Base-by-base conservation (phyloP, 2,797 vertebrate genomes). In the Neopelma chrysocephalum region DNA sequence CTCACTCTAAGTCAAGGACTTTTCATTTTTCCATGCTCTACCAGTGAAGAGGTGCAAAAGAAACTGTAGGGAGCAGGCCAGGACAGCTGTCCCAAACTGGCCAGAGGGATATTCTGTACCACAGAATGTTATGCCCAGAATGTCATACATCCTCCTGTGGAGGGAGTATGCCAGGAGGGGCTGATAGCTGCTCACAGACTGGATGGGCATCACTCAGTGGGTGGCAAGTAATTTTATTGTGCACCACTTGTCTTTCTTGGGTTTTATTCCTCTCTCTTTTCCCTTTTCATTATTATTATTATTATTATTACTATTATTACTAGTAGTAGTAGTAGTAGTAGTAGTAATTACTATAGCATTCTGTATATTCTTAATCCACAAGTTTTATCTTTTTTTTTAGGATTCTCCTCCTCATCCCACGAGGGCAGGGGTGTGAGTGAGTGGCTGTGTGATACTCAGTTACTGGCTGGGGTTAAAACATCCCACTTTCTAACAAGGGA, bases 331-430 rank as follows among this genome's bases (percentile, higher is more conserved):
- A 29, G 50, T 29, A 53, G 29, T 53, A 19, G 6, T 18, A 29
- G 50, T 29, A 53, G 51, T 18, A 53, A 53, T 50, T 31, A 36
- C 23, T 40, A 25, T 17, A 32, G 40, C 16, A 21, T 48, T 68
- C 65, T 40, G 2, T 17, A 3, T 34, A 11, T 20, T 53, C 29
- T 36, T 76, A 70, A 34, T 2, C 29, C 8, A 45, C 0, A 0
- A 51, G 6, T 64, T 64, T 54, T 51, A 38, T 10, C 10, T 13
- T 10, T 26, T 29, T 36, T 38, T 62, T n/a, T 36, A 23, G 5
- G 5, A 31, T 56, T 73, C 12, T 66, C 6, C 22, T 45, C 13
- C 17, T 69, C 14, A n/a, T 57, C 50, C 61, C 36, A 18, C 3
- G 1, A 1, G 32, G 23, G 15, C 22, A 64, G 56, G 13, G 5